These are phyloP conservation scores for Pelmatolapia mariae DNA, from an alignment of 2,113 vertebrate species.

Conservation along the genomic window DNA sequence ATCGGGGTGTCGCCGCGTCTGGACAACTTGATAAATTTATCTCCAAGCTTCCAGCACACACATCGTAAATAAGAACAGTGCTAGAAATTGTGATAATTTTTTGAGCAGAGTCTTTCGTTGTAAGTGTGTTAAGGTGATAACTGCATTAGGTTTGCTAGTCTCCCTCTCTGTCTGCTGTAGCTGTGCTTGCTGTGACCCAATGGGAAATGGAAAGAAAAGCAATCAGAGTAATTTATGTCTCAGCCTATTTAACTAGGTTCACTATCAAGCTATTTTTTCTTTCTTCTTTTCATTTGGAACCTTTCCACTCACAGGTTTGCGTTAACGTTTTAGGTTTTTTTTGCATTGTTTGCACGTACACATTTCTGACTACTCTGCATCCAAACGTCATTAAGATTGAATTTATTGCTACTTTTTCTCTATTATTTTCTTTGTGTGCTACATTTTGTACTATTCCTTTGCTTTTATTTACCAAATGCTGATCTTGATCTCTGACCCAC, in stretches of 20 bases:
- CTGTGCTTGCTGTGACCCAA: neutral
- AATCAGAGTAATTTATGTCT: neutral
- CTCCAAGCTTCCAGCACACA: neutral
- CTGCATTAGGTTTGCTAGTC: neutral
- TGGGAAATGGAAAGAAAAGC: neutral
- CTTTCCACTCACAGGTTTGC: neutral
- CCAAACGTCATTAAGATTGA: neutral
- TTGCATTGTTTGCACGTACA: neutral
- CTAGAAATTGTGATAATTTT: neutral
- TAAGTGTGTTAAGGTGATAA: neutral
- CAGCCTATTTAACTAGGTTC: neutral
- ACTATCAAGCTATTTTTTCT: neutral
- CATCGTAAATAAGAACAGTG: neutral
- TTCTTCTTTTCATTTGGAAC: neutral
- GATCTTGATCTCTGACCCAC: neutral
- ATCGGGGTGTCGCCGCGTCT: neutral
- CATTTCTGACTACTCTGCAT: neutral
- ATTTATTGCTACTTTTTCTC: neutral
- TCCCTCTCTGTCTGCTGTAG: neutral
- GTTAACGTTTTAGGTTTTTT: fast-evolving
- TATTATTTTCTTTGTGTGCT: neutral
- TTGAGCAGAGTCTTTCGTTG: neutral
- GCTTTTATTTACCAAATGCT: neutral
- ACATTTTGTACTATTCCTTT: neutral
- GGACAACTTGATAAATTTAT: neutral